Percentiles rank a stretch among this genome's conserved stretches.
These are phyloP conservation scores for Prietella phreatophila DNA, from an alignment of 2,113 vertebrate species.

Conservation along the genomic window DNA sequence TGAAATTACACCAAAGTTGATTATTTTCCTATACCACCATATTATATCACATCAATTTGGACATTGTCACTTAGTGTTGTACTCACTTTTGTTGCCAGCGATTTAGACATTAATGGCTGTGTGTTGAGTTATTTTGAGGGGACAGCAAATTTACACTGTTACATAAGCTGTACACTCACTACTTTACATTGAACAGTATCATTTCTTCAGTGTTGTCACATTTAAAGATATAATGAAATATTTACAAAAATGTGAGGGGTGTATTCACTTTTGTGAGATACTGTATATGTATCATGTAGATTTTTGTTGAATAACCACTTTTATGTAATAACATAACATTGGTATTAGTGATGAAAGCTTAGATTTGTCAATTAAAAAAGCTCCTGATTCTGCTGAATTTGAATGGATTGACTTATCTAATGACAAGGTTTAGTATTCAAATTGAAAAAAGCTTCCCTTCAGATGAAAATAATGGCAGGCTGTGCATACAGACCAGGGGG, in stretches of 20 bases:
- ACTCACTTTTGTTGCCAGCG: too few species aligned
- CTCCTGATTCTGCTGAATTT: slow-evolving; percentile 2
- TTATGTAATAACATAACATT: background rate
- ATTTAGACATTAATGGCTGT: too few species aligned
- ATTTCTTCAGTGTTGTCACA: too few species aligned
- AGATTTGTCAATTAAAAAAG: background rate
- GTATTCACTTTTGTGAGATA: too few species aligned
- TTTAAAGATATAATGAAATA: too few species aligned
- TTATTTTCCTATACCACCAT: background rate
- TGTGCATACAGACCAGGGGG: background rate
- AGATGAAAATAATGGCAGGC: slow-evolving; percentile 24
- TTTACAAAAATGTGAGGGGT: too few species aligned
- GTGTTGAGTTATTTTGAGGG: too few species aligned
- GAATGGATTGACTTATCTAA: slow-evolving; percentile 12
- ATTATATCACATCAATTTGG: background rate
- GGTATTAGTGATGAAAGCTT: background rate
- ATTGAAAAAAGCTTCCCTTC: background rate
- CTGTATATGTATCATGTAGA: background rate
- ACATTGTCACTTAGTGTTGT: too few species aligned
- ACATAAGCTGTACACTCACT: too few species aligned
- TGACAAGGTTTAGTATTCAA: slow-evolving; percentile 18
- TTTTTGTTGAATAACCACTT: background rate
- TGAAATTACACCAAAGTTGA: background rate
- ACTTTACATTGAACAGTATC: too few species aligned
- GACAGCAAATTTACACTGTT: too few species aligned